A percentile compares a stretch with the other conserved stretches of the same genome.
Conservation (phyloP, 2,113 vertebrate genomes). For the Prietella phreatophila region DNA sequence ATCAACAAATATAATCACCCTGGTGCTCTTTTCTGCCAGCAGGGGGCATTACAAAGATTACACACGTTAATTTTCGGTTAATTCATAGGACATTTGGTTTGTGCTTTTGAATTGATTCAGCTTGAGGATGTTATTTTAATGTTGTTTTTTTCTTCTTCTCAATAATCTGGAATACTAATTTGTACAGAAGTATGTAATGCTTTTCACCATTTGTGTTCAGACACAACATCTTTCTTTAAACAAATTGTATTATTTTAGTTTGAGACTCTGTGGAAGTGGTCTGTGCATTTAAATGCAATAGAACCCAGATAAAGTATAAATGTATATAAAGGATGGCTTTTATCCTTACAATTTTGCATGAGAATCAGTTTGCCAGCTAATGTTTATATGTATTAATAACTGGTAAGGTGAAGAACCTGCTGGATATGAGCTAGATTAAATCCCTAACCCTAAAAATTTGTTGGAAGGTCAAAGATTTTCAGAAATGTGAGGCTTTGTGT, state of each 20-base stretch:
- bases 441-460: not conserved
- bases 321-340: not conserved
- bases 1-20: constrained; percentile 20
- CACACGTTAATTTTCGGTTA: not conserved
- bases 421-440: too few species aligned
- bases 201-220: not conserved
- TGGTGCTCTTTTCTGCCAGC: constrained; percentile 49
- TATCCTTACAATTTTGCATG: not conserved
- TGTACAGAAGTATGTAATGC: not conserved
- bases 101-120: not conserved
- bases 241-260: not conserved
- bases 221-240: not conserved
- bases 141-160: not conserved
- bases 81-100: not conserved
- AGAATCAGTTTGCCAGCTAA: not conserved
- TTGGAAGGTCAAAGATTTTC: constrained; percentile 17
- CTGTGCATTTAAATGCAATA: not conserved
- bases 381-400: not conserved
- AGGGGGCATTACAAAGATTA: constrained; percentile 50
- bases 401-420: not conserved
- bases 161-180: not conserved
- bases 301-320: not conserved
- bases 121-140: not conserved
- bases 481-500: not conserved
- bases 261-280: not conserved